These are phyloP conservation scores for Sussaba pulchella DNA, from an alignment of 2,888 invertebrate species.

Conservation along the genomic window DNA sequence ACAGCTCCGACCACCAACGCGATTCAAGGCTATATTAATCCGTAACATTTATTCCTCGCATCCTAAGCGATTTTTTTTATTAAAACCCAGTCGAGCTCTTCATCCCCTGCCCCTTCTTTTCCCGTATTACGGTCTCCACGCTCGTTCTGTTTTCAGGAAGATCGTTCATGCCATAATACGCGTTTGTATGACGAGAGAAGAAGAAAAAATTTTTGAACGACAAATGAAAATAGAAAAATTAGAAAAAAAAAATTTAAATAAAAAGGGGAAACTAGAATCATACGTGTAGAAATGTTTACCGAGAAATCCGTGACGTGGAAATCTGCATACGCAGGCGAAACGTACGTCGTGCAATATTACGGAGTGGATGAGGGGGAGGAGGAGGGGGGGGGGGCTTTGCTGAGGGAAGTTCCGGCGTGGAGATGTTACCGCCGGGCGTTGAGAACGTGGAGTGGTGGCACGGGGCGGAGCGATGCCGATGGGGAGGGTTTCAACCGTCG, in stretches of 20 bases:
- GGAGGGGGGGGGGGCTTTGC: too few species aligned
- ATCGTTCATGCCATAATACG: not conserved
- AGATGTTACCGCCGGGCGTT: conserved; percentile 37
- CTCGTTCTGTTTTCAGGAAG: conserved; percentile 1
- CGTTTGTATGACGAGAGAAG: not conserved
- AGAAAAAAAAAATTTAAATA: not conserved
- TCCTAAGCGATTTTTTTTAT: not conserved
- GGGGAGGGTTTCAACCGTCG: conserved; percentile 81
- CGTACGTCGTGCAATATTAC: conserved; percentile 55
- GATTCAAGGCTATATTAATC: not conserved
- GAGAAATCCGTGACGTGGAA: conserved; percentile 46
- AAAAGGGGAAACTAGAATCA: not conserved
- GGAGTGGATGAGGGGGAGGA: conserved; percentile 49
- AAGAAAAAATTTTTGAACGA: not conserved
- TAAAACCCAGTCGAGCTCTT: not conserved
- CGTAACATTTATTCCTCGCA: not conserved
- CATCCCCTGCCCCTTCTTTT: not conserved
- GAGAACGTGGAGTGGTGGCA: conserved; percentile 74
- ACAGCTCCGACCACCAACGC: conserved; percentile 9
- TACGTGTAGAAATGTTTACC: conserved; percentile 47
- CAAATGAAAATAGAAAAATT: too few species aligned
- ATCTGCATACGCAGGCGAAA: conserved; percentile 35
- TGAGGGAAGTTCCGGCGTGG: conserved; percentile 34
- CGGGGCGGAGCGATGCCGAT: conserved; percentile 81
- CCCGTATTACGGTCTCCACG: not conserved